A percentile compares a stretch with the other conserved stretches of the same genome.
Evolutionary conservation across 2,113 vertebrate species (phyloP).

Genomic region (Copsychus sechellarum): DNA sequence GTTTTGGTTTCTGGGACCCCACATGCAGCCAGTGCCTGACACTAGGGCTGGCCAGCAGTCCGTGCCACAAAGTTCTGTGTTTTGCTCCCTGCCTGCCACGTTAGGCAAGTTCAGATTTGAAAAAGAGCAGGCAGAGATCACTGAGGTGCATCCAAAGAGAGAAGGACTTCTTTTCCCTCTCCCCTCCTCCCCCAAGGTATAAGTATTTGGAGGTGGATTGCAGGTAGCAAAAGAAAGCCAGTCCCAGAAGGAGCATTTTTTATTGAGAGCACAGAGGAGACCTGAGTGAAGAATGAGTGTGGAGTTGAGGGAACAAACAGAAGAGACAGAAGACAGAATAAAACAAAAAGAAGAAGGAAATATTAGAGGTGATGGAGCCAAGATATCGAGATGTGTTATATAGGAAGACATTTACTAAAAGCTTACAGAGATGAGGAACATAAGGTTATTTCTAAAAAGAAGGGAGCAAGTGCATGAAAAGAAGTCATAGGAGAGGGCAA

Average conservation of each 20-base stretch:
- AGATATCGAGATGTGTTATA: neutral
- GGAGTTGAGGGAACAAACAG: neutral
- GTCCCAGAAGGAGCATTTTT: neutral
- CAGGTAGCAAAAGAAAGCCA: neutral
- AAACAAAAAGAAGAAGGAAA: neutral
- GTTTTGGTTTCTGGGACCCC: neutral
- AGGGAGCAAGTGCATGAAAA: accelerated
- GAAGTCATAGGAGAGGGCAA: neutral
- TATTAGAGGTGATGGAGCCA: neutral
- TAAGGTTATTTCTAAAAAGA: neutral
- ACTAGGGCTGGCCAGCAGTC: accelerated
- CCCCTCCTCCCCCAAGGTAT: neutral
- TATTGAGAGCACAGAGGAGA: neutral
- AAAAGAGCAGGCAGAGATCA: neutral
- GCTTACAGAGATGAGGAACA: neutral
- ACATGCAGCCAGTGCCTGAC: accelerated
- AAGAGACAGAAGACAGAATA: neutral
- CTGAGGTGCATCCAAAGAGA: neutral
- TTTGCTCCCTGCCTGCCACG: accelerated
- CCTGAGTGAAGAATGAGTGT: neutral
- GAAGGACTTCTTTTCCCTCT: neutral
- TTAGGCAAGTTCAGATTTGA: neutral
- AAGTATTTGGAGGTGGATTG: neutral
- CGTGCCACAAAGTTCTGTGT: accelerated
- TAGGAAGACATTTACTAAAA: neutral